Evolutionary conservation across 1,140 invertebrate species (phyloP).

Genomic region (Apis cerana): DNA sequence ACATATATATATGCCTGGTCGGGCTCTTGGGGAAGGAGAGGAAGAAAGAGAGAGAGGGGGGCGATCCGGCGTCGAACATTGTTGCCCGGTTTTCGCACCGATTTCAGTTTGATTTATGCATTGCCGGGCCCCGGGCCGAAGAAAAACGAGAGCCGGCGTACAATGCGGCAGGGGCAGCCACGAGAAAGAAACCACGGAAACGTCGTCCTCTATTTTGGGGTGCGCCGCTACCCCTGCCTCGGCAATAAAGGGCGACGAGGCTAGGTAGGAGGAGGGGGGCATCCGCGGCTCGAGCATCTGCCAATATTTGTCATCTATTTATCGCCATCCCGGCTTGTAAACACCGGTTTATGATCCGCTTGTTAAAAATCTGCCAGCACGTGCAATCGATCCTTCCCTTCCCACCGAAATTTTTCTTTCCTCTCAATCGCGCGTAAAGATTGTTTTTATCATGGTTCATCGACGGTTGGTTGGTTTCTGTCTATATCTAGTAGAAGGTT

Average conservation of each 20-base stretch:
- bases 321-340: constrained; percentile 73
- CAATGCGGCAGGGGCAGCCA: constrained; percentile 58
- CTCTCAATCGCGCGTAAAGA: too few relatives aligned
- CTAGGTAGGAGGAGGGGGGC: neutral
- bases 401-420: neutral
- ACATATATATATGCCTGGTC: neutral
- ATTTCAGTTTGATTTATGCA: constrained; percentile 78
- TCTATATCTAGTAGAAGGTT: too few relatives aligned
- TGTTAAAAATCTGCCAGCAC: constrained; percentile 61
- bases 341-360: constrained; percentile 74
- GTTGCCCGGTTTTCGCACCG: constrained; percentile 65
- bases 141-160: constrained; percentile 35
- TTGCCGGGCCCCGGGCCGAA: constrained; percentile 55
- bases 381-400: constrained; percentile 23
- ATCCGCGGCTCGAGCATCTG: constrained; percentile 76
- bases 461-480: too few relatives aligned
- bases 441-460: too few relatives aligned
- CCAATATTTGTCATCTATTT: constrained; percentile 81
- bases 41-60: too few relatives aligned
- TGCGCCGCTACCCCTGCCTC: constrained; percentile 38
- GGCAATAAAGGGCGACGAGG: constrained; percentile 54
- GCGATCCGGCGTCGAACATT: constrained; percentile 65
- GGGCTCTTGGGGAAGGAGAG: neutral
- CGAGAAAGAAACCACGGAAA: constrained; percentile 74
- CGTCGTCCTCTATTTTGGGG: constrained; percentile 70